phyloP scores from a whole-genome alignment of 2,888 invertebrate genomes.

The Thereva unica region DNA sequence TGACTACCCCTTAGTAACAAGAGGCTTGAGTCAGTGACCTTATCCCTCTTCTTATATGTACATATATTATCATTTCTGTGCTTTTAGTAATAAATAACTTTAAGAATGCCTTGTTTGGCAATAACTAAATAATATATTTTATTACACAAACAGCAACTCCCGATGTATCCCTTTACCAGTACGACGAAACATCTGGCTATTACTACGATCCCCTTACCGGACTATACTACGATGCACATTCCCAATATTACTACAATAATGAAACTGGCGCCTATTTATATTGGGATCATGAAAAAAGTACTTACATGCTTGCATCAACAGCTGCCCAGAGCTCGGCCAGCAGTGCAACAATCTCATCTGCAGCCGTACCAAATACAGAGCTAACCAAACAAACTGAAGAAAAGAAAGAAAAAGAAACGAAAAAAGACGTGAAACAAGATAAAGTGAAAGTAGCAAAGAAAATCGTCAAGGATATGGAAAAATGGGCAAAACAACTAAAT shows the following conservation, averaged over 20 bases:
- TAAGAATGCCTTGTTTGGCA: too few relatives aligned
- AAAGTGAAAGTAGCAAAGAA: conserved; percentile 97
- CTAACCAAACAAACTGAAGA: conserved; percentile 53
- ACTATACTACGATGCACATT: conserved; percentile 93
- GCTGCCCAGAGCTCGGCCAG: conserved; percentile 39
- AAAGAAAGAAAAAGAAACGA: conserved; percentile 58
- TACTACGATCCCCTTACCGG: conserved; percentile 93
- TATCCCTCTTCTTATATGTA: too few relatives aligned
- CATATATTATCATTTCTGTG: too few relatives aligned
- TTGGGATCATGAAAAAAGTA: conserved; percentile 81
- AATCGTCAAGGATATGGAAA: conserved; percentile 85
- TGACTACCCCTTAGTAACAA: too few relatives aligned
- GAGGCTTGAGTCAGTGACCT: too few relatives aligned
- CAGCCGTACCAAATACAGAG: conserved; percentile 52
- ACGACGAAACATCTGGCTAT: conserved; percentile 93
- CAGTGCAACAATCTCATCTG: conserved; percentile 46
- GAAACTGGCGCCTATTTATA: conserved; percentile 90
- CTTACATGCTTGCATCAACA: conserved; percentile 63
- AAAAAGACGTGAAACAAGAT: conserved; percentile 78
- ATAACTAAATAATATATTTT: background rate
- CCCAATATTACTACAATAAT: conserved; percentile 95
- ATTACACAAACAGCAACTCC: conserved; percentile 64
- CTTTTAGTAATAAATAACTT: too few relatives aligned
- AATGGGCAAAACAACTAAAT: conserved; percentile 96
- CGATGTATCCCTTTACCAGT: conserved; percentile 88